Conservation (phyloP, 64 coral and sea anemone species). For the Stichodactyla mertensii region DNA sequence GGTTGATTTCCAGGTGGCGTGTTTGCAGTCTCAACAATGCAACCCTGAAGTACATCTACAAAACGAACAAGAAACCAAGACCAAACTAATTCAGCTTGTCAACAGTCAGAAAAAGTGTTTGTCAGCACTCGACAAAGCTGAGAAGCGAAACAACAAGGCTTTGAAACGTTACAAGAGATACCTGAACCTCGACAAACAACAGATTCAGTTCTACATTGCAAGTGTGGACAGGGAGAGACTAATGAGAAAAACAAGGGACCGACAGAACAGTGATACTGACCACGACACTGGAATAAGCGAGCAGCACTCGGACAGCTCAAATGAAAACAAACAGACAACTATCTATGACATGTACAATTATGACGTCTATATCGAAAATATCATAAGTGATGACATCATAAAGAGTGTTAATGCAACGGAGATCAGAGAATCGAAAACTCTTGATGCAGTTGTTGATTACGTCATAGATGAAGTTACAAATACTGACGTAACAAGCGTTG, state of each 20-base stretch:
- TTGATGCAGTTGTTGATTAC: too few species aligned
- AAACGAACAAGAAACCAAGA: conserved; percentile 3
- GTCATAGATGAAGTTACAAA: not conserved
- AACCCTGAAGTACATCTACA: not conserved
- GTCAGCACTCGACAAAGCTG: not conserved
- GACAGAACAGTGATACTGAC: conserved; percentile 33
- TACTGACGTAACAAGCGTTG: not conserved
- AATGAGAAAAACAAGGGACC: not conserved
- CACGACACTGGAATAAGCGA: conserved; percentile 60
- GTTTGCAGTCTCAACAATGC: not conserved
- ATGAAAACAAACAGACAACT: conserved; percentile 7
- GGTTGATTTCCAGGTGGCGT: conserved; percentile 1
- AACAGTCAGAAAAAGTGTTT: conserved; percentile 22
- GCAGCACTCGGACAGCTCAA: conserved; percentile 55
- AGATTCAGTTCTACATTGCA: not conserved
- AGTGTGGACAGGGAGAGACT: not conserved
- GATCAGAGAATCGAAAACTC: not conserved
- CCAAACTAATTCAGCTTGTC: not conserved
- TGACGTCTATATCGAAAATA: not conserved
- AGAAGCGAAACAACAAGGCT: not conserved
- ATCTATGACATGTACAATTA: not conserved
- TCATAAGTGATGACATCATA: conserved; percentile 3
- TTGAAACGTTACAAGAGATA: conserved; percentile 7
- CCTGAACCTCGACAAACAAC: not conserved
- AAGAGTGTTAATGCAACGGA: not conserved